Conservation (phyloP, 2,888 invertebrate species). For the Dolichomitus sp. region DNA sequence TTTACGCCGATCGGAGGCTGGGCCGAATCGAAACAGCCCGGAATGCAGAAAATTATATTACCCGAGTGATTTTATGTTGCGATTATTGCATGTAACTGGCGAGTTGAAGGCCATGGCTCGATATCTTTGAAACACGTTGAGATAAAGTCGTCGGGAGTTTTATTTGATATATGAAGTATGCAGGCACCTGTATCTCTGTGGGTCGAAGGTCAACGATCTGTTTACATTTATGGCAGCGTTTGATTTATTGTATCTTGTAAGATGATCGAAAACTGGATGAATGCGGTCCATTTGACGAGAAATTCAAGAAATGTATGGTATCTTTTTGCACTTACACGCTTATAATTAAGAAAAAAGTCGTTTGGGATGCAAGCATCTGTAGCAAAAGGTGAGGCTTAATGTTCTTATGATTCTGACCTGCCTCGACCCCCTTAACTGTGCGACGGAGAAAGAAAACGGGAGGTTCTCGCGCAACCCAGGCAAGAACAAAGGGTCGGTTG, state of each 20-base stretch:
- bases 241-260: neutral
- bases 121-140: constrained; percentile 35
- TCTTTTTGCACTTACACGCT: neutral
- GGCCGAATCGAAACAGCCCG: constrained; percentile 19
- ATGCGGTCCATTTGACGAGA: neutral
- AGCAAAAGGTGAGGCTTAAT: neutral
- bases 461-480: constrained; percentile 17
- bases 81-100: constrained; percentile 22
- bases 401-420: constrained; percentile 36
- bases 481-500: constrained; percentile 65
- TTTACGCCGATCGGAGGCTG: constrained; percentile 46
- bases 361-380: neutral
- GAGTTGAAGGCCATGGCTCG: constrained; percentile 36
- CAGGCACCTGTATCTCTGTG: constrained; percentile 54
- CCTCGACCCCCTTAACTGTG: neutral
- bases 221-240: constrained; percentile 25
- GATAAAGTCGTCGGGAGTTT: constrained; percentile 37
- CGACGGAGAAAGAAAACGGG: constrained; percentile 40
- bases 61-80: constrained; percentile 45
- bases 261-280: neutral
- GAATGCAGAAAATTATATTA: constrained; percentile 36
- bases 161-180: constrained; percentile 7
- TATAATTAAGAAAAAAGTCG: neutral
- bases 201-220: constrained; percentile 60
- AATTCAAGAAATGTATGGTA: neutral